These are phyloP conservation scores for Vireo griseus DNA, from an alignment of 2,797 vertebrate genomes.

Conservation along the genomic window DNA sequence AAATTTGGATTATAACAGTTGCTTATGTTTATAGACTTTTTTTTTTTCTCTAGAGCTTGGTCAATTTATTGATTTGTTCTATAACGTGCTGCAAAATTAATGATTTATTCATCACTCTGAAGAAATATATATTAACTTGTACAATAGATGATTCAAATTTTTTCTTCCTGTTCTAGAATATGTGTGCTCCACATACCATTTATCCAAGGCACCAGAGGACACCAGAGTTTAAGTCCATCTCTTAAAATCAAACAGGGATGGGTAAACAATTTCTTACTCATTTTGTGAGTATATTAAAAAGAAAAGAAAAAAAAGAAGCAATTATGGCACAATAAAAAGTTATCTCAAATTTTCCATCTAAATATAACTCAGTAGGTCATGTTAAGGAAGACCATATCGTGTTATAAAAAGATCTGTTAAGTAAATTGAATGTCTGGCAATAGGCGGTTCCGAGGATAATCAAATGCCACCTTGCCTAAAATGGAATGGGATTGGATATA, in stretches of 20 bases:
- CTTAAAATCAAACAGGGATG: background rate
- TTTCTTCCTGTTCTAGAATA: background rate
- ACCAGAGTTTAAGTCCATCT: background rate
- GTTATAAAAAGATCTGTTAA: background rate
- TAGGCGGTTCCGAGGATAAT: background rate
- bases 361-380: background rate
- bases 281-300: background rate
- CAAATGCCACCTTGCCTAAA: background rate
- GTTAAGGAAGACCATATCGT: background rate
- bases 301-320: accelerated
- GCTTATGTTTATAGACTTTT: background rate
- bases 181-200: background rate
- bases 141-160: background rate
- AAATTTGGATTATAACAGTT: accelerated
- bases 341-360: background rate
- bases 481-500: background rate
- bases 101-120: background rate
- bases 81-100: background rate
- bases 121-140: background rate
- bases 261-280: background rate
- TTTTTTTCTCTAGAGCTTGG: background rate
- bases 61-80: background rate
- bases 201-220: background rate
- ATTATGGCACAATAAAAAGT: background rate
- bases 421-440: background rate